Evolutionary conservation across 2,797 vertebrate genomes (phyloP).

Genomic region (Astyanax mexicanus): DNA sequence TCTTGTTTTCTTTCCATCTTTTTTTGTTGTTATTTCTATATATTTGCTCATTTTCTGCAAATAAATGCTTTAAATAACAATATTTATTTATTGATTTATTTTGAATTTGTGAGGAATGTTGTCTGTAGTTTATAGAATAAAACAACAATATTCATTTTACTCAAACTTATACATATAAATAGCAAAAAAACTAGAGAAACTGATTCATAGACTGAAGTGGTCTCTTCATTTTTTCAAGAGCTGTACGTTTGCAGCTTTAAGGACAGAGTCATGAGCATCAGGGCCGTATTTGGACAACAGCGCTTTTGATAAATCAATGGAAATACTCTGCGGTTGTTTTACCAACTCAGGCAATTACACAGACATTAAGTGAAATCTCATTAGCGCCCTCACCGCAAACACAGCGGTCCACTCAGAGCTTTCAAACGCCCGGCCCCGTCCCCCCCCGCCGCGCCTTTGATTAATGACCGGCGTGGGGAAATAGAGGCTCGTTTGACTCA

Average conservation of each 20-base stretch:
- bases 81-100: too few species aligned
- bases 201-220: too few species aligned
- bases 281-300: constrained; percentile 42
- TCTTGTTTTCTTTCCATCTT: too few species aligned
- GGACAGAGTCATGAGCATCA: constrained; percentile 10
- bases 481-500: constrained; percentile 36
- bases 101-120: too few species aligned
- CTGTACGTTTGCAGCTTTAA: not conserved
- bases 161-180: too few species aligned
- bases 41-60: too few species aligned
- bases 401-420: constrained; percentile 27
- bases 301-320: constrained; percentile 30
- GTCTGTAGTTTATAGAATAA: too few species aligned
- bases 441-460: constrained; percentile 27
- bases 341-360: constrained; percentile 39
- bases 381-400: constrained; percentile 41
- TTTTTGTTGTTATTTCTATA: too few species aligned
- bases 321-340: constrained; percentile 33
- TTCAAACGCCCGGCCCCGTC: constrained; percentile 17
- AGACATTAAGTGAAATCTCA: constrained; percentile 43
- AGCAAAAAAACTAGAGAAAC: too few species aligned
- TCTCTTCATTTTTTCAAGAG: too few species aligned
- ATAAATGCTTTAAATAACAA: too few species aligned
- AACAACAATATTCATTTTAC: too few species aligned
- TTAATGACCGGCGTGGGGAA: constrained; percentile 44